Base-by-base conservation (phyloP, 2,113 vertebrate species). In the Hippoglossus stenolepis region DNA sequence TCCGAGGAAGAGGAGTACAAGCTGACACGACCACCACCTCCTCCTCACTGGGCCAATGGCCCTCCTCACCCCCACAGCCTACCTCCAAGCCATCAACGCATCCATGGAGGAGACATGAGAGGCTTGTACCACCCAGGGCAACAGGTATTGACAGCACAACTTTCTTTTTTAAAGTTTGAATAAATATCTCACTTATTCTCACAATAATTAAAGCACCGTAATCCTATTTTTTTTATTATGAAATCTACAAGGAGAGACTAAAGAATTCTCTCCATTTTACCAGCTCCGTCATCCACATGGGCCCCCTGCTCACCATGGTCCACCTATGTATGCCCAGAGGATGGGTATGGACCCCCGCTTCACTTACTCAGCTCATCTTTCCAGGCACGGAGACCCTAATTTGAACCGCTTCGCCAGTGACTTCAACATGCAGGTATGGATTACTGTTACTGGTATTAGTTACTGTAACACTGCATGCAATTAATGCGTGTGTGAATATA, bases 401-500 rank as follows among this genome's bases (percentile, higher is more conserved):
- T 85, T 94, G n/a, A 96, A 94, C 84, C 94, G 85, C 47, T 38
- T 94, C 43, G 88, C 89, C 21, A 93, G 91, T 76, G 94, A 93
- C 83, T 97, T 95, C 77, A 92, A 91, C 70, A 92, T 97, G 92
- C 98, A 97, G 96, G 98, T 98, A 88, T 45, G 9, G 21, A 56
- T 23, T 15, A n/a, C 13, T 51, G 4, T 51, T 6, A 18, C 47
- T 51, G 96, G 97, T 98, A 87, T 40, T 13, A n/a, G 28, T 17
- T 31, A 31, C 3, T 51, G 64, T 18, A 65, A 26, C 45, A 65
- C 21, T 7, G 12, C 11, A 14, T n/a, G 8, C 12, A 17, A 47
- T 17, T 3, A 3, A 17, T 47, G 45, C 11, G 15, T 15, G 45
- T 47, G 0, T 17, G 47, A 51, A 18, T 51, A 51, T 51, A 2